phyloP scores from a whole-genome alignment of 2,113 vertebrate species.

The Nothocercus julius region DNA sequence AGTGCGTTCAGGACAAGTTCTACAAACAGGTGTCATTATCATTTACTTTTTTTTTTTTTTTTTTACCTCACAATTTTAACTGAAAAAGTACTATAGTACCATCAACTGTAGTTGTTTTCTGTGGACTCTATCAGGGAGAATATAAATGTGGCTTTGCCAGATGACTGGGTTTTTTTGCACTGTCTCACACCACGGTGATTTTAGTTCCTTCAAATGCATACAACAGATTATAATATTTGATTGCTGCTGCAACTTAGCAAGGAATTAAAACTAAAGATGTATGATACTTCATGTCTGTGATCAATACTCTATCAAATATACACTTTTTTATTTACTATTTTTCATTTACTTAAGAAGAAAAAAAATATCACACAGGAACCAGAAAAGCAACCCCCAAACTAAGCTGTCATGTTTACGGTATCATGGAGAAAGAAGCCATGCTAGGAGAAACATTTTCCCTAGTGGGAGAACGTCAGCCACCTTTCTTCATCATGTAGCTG shows the following conservation, averaged over 20 bases:
- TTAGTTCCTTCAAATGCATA: background rate
- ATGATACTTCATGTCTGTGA: background rate
- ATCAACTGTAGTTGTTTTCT: background rate
- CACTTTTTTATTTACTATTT: background rate
- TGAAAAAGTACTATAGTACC: background rate
- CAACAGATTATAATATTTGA: too few relatives aligned
- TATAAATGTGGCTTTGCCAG: background rate
- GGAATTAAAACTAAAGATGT: too few relatives aligned
- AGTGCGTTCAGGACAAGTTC: background rate
- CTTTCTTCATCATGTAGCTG: background rate
- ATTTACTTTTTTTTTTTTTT: background rate
- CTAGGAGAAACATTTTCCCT: background rate
- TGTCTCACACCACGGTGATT: background rate
- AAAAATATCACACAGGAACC: background rate
- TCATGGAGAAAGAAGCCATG: background rate
- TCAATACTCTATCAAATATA: background rate
- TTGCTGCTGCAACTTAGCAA: too few relatives aligned
- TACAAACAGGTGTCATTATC: accelerated
- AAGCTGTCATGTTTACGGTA: background rate
- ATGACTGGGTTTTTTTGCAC: background rate
- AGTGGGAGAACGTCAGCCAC: background rate
- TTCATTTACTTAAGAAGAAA: background rate
- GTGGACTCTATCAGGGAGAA: background rate
- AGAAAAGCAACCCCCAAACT: background rate
- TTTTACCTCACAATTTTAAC: background rate